Evolutionary conservation across 1,140 invertebrate species (phyloP), one percentile per base, ranked within the genome.

Genomic region (Drosophila ironensis): DNA sequence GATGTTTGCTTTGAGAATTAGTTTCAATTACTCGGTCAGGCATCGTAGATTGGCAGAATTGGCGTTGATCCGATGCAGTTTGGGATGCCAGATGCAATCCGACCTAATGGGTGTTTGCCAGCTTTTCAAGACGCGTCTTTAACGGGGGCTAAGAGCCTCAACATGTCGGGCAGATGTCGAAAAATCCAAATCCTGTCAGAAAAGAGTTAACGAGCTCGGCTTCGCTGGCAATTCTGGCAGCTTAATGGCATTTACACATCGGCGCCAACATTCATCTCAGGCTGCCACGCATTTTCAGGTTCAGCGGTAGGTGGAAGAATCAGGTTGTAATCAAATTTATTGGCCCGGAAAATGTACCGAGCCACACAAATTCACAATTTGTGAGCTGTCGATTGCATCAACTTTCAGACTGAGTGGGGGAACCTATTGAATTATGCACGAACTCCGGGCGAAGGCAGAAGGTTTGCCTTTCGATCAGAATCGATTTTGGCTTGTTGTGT

Each of bases 321-420:
- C 24, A 12, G 4, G 16, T 16, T 40, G 46, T 72, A 82, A 82
- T 82, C 63, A 78, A 82, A 78, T 84, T 78, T 77, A 82, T 70
- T 82, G 80, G 59, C 46, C 76, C 63, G 70, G 60, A 78, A 82
- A 84, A 84, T 74, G 57, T 77, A 53, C 57, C 40, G 45, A 30
- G 35, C 24, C 3, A 19, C 48, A 53, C 33, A 40, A 1, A 25
- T 35, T 35, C 48, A 54, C 67, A 77, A 78, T 77, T 84, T 57
- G 66, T 48, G 64, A 78, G 73, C 78, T 84, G 78, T 84, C 78
- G 69, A 82, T 84, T 82, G 80, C 73, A 82, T 61, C 53, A 45
- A 22, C 14, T 45, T 63, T 61, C 45, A 48, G 22, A n/a, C 50
- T 63, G 47, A 70, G 41, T 46, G 40, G 28, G n/a, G 38, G 38